Conservation (phyloP, 2,888 invertebrate species). For the Tachina grossa region DNA sequence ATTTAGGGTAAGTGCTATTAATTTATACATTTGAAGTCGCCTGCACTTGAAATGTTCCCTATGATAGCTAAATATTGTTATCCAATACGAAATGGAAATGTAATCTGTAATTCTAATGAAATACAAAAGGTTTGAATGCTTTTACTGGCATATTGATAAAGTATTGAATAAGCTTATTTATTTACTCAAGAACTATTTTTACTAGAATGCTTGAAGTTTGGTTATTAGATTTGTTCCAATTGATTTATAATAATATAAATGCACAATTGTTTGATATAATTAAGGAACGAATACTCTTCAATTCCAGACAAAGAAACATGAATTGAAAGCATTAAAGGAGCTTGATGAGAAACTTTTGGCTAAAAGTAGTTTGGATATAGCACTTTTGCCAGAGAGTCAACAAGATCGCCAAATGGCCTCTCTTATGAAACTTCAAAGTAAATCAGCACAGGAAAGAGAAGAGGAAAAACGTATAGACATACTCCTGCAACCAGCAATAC, state of each 20-base stretch:
- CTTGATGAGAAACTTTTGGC: conserved; percentile 88
- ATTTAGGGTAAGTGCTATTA: conserved; percentile 88
- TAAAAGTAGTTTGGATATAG: conserved; percentile 90
- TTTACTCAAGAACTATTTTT: too few species aligned
- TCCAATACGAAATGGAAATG: too few species aligned
- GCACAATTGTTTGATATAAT: too few species aligned
- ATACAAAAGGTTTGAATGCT: too few species aligned
- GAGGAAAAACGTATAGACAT: conserved; percentile 83
- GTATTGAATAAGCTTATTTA: too few species aligned
- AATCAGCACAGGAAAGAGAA: conserved; percentile 85
- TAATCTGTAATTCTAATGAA: too few species aligned
- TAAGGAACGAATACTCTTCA: background rate
- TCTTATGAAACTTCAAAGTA: conserved; percentile 87
- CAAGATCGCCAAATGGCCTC: conserved; percentile 92
- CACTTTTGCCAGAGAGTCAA: conserved; percentile 89
- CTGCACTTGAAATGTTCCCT: background rate
- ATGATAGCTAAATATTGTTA: background rate
- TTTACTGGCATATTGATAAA: too few species aligned
- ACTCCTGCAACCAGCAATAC: conserved; percentile 84
- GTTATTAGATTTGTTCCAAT: too few species aligned
- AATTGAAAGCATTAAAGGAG: conserved; percentile 87
- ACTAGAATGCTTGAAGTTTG: too few species aligned
- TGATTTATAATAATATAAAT: too few species aligned
- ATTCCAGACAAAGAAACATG: conserved; percentile 88
- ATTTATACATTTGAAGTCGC: background rate